Conservation (phyloP, 2,113 vertebrate species). For the Uropsilus gracilis region DNA sequence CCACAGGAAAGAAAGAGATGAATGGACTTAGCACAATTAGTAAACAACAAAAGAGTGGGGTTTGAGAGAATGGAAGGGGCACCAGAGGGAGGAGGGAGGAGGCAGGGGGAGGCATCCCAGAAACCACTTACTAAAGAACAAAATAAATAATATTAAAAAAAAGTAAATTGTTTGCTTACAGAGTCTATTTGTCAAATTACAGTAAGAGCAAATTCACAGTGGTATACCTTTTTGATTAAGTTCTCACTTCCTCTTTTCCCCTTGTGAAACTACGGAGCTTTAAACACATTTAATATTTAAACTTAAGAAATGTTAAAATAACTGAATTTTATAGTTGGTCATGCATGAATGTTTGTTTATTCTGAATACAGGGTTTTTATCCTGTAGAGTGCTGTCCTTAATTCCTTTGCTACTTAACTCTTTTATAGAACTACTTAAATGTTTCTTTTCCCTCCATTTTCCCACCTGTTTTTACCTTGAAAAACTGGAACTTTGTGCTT, state of each 20-base stretch:
- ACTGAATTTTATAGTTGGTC: background rate
- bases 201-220: background rate
- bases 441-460: background rate
- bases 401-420: background rate
- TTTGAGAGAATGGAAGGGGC: too few relatives aligned
- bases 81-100: too few relatives aligned
- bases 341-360: background rate
- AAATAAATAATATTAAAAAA: background rate
- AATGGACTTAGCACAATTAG: too few relatives aligned
- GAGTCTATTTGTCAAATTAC: background rate
- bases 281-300: conserved; percentile 29
- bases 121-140: too few relatives aligned
- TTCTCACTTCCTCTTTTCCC: background rate
- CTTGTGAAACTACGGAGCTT: background rate
- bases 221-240: background rate
- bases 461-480: background rate
- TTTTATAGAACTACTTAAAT: background rate
- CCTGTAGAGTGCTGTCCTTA: background rate
- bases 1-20: too few relatives aligned
- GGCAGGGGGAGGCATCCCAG: too few relatives aligned
- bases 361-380: background rate
- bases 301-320: background rate
- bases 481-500: background rate
- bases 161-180: background rate
- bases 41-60: too few relatives aligned